Conservation (phyloP, 2,888 invertebrate species). For the Zaprionus obscuricornis region DNA sequence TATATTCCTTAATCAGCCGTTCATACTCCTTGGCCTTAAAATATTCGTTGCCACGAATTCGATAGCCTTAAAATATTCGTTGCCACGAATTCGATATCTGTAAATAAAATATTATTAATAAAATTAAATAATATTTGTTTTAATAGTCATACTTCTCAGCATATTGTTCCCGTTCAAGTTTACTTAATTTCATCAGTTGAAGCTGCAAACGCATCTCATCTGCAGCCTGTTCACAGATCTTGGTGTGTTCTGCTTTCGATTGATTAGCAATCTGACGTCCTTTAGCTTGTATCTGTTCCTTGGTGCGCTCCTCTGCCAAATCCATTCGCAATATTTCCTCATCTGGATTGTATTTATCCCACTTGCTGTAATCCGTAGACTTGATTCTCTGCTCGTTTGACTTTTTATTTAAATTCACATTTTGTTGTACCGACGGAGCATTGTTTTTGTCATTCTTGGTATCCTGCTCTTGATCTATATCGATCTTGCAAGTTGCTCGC, state of each 20-base stretch:
- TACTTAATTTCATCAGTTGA: conserved; percentile 59
- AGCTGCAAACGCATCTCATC: conserved; percentile 31
- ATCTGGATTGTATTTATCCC: conserved; percentile 91
- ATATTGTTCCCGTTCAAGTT: conserved; percentile 85
- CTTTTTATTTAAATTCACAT: not conserved
- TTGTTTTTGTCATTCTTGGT: not conserved
- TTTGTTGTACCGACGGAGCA: not conserved
- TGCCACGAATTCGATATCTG: conserved; percentile 86
- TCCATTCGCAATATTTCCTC: conserved; percentile 87
- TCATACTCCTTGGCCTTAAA: conserved; percentile 87
- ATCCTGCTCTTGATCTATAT: conserved; percentile 40
- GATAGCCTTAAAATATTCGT: too few relatives aligned
- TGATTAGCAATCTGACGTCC: conserved; percentile 47
- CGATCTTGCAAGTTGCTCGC: conserved; percentile 68
- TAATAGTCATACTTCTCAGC: conserved; percentile 85
- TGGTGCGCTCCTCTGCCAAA: conserved; percentile 85
- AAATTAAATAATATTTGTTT: not conserved
- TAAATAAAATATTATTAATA: too few relatives aligned
- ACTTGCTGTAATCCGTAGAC: conserved; percentile 88
- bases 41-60: conserved; percentile 90
- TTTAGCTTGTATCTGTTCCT: conserved; percentile 80
- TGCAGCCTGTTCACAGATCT: conserved; percentile 25
- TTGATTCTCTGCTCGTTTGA: conserved; percentile 82
- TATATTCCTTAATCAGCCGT: conserved; percentile 87
- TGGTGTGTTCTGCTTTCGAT: conserved; percentile 36